Conservation (phyloP, 2,797 vertebrate species). For the Semotilus atromaculatus region DNA sequence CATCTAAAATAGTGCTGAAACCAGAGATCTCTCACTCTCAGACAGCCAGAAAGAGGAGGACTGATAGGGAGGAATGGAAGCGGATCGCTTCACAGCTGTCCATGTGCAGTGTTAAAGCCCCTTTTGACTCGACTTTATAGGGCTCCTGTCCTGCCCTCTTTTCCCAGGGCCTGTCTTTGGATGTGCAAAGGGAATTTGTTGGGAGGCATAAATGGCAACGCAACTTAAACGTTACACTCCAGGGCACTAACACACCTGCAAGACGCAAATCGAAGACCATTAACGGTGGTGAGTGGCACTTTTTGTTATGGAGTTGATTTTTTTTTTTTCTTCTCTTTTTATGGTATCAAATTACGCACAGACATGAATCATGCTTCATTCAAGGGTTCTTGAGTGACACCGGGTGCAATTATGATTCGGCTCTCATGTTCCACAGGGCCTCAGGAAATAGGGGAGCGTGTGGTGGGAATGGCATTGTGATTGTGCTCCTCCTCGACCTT, state of each 20-base stretch:
- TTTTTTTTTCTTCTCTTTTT: background rate
- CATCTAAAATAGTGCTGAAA: constrained; percentile 35
- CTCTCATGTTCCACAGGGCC: constrained; percentile 33
- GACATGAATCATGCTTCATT: constrained; percentile 39
- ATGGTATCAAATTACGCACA: constrained; percentile 1
- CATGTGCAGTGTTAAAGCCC: constrained; percentile 13
- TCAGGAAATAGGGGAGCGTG: constrained; percentile 3
- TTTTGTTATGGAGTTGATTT: background rate
- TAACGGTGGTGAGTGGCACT: background rate
- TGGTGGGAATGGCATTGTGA: constrained; percentile 12
- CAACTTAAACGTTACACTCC: background rate
- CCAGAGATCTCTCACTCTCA: constrained; percentile 9
- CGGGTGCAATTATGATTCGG: constrained; percentile 36
- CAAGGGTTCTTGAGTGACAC: constrained; percentile 40
- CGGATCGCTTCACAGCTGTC: constrained; percentile 12
- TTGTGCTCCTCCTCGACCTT: constrained; percentile 16
- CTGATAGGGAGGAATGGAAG: background rate
- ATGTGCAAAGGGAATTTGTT: background rate
- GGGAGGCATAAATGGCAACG: too few relatives aligned
- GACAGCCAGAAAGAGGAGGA: constrained; percentile 7
- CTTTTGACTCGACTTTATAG: constrained; percentile 19
- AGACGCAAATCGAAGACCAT: constrained; percentile 10
- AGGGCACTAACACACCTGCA: background rate
- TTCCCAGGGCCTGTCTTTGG: constrained; percentile 23
- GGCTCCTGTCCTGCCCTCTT: constrained; percentile 13